These are phyloP conservation scores for Otus sunia DNA, from an alignment of 2,113 vertebrate species.

Conservation along the genomic window DNA sequence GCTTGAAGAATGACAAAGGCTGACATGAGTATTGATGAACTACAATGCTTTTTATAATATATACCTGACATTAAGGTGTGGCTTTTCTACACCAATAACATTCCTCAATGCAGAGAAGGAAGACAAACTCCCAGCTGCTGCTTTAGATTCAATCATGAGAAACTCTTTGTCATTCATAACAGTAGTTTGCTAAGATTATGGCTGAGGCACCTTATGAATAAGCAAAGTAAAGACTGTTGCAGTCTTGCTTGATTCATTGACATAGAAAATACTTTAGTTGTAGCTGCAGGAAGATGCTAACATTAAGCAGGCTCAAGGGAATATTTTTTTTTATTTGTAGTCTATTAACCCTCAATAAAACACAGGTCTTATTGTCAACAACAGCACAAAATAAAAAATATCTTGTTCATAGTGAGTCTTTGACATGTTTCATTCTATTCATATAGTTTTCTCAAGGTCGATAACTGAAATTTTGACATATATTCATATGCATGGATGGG, in stretches of 20 bases:
- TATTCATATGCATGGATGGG: background rate
- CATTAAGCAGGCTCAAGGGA: background rate
- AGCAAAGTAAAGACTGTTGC: background rate
- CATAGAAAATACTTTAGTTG: background rate
- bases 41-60: background rate
- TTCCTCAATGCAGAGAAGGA: background rate
- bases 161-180: background rate
- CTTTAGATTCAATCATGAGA: background rate
- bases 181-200: accelerated
- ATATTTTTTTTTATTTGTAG: background rate
- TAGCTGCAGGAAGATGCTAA: background rate
- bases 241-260: background rate
- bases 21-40: accelerated
- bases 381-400: background rate
- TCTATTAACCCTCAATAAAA: background rate
- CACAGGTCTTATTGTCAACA: background rate
- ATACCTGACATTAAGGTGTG: background rate
- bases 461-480: background rate
- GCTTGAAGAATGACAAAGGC: background rate
- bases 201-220: background rate
- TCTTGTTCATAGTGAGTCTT: background rate
- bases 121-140: background rate
- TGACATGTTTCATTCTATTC: background rate
- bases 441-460: background rate
- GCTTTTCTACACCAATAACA: background rate